Conservation (phyloP, 2,888 invertebrate genomes). For the Lepidochitona cinerea region DNA sequence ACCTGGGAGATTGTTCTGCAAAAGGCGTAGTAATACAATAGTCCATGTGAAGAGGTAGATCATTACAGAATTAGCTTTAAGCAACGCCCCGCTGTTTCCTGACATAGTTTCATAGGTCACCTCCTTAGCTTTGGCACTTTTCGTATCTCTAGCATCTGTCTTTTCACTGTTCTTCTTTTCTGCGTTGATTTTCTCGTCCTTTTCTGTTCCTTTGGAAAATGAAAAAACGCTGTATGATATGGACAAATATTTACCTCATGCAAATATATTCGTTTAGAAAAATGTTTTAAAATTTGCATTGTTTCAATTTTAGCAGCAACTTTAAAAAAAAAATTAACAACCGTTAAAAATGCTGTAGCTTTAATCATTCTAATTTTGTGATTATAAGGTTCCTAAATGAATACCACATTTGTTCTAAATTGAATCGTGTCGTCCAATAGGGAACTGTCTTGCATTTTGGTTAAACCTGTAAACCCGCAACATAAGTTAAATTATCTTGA, state of each 20-base stretch:
- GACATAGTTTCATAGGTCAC: neutral
- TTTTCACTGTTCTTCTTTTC: neutral
- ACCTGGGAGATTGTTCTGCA: neutral
- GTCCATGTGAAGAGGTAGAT: neutral
- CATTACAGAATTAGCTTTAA: neutral
- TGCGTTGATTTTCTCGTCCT: neutral
- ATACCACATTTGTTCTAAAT: too few relatives aligned
- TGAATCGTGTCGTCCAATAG: too few relatives aligned
- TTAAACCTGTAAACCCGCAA: neutral
- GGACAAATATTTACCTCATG: too few relatives aligned
- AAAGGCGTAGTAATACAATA: neutral
- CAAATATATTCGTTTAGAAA: too few relatives aligned
- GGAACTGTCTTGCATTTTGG: too few relatives aligned
- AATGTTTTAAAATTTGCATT: too few relatives aligned
- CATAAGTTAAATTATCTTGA: neutral
- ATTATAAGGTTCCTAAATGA: too few relatives aligned
- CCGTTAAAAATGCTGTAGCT: too few relatives aligned
- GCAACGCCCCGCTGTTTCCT: neutral
- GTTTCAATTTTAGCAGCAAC: too few relatives aligned
- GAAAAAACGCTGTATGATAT: neutral
- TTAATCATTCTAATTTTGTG: too few relatives aligned
- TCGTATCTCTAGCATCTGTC: neutral
- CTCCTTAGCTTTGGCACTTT: neutral
- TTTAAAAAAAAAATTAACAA: too few relatives aligned
- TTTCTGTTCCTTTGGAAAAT: conserved; percentile 8